phyloP scores from a whole-genome alignment of 2,113 vertebrate species.

The Ascaphus truei region DNA sequence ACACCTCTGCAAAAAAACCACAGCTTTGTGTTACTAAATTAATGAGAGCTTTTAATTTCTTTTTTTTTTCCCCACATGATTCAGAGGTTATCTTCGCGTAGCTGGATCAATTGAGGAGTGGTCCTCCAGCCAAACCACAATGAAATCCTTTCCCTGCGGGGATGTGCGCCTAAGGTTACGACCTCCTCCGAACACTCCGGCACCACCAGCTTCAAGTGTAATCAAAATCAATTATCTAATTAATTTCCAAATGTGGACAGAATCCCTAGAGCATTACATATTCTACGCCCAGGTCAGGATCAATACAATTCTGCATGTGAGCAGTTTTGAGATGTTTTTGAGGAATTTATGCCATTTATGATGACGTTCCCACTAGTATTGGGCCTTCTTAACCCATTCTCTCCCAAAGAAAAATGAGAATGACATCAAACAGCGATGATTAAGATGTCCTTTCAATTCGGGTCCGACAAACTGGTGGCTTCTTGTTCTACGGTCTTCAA shows the following conservation, averaged over 20 bases:
- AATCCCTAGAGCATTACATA: background rate
- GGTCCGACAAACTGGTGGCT: too few relatives aligned
- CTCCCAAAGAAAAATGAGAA: background rate
- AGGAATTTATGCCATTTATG: conserved; percentile 11
- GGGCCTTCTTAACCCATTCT: background rate
- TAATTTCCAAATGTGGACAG: conserved; percentile 30
- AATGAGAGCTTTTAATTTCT: background rate
- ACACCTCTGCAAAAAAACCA: too few relatives aligned
- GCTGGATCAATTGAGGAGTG: background rate
- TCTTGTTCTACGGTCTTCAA: too few relatives aligned
- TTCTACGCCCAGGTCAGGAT: conserved; percentile 2
- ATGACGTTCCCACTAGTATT: background rate
- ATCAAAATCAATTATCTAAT: conserved; percentile 39
- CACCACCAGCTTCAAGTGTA: conserved; percentile 17
- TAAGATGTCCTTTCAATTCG: too few relatives aligned
- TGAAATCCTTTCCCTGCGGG: background rate
- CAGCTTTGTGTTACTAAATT: background rate
- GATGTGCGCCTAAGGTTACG: background rate
- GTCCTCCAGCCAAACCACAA: background rate
- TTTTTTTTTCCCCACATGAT: too few relatives aligned
- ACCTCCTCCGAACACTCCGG: background rate
- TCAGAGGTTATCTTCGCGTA: background rate
- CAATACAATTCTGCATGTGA: conserved; percentile 10
- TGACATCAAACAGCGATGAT: too few relatives aligned
- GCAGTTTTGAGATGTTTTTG: background rate